Percentiles rank a stretch among this genome's conserved stretches.
Evolutionary conservation across 1,140 invertebrate species (phyloP).

Genomic region (Luehdorfia chinensis): DNA sequence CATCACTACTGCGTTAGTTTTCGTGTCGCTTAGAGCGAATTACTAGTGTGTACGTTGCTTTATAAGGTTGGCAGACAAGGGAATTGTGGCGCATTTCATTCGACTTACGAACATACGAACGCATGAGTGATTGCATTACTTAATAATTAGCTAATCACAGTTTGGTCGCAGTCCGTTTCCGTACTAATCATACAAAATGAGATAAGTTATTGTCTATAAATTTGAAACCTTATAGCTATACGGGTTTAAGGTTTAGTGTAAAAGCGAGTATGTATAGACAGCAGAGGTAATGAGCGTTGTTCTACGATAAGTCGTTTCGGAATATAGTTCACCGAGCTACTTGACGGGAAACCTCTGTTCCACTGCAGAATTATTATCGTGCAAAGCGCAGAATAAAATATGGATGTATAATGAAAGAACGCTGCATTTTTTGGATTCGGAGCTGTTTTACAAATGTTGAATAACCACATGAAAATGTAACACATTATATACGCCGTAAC

Average conservation of each 20-base stretch:
- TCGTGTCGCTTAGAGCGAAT: constrained; percentile 16
- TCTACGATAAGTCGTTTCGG: neutral
- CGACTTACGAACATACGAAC: constrained; percentile 5
- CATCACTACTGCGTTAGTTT: constrained; percentile 12
- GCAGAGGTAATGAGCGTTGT: neutral
- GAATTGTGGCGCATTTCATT: constrained; percentile 15
- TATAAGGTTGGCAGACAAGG: constrained; percentile 14
- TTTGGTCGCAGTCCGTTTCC: constrained; percentile 4
- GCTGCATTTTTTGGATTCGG: no score
- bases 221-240: constrained; percentile 5
- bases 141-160: constrained; percentile 16
- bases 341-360: neutral
- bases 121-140: constrained; percentile 13
- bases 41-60: constrained; percentile 17
- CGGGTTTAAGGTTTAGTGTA: no score
- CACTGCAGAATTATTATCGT: neutral
- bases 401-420: no score
- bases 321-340: neutral
- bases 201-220: neutral
- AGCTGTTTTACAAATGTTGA: neutral
- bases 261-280: no score
- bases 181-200: no score
- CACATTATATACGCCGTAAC: no score
- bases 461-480: neutral
- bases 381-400: neutral